A percentile compares a stretch with the other conserved stretches of the same genome.
These are phyloP conservation scores for Noctua janthina DNA, from an alignment of 2,888 invertebrate genomes.

Conservation along the genomic window DNA sequence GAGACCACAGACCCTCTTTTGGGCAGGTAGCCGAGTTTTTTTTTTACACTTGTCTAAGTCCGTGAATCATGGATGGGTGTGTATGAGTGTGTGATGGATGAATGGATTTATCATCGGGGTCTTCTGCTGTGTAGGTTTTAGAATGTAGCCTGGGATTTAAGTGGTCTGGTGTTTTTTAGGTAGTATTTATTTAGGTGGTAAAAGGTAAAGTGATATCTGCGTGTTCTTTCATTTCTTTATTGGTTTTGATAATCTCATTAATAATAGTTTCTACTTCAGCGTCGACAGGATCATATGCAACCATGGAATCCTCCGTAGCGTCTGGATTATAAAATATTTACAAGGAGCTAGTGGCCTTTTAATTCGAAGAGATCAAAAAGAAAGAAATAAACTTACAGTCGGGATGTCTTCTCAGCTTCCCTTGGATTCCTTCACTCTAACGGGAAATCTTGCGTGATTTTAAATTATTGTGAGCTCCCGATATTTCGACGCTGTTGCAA, in stretches of 20 bases:
- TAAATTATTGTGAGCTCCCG: too few relatives aligned
- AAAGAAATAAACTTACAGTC: too few relatives aligned
- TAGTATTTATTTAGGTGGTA: constrained; percentile 10
- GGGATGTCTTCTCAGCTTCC: too few relatives aligned
- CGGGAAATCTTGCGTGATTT: too few relatives aligned
- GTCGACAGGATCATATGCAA: background rate
- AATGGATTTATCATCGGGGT: constrained; percentile 18
- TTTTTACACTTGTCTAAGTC: constrained; percentile 30
- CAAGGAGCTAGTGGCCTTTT: background rate
- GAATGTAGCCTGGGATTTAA: background rate
- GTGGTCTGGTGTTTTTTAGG: background rate
- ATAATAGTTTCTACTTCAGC: background rate
- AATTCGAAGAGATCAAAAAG: background rate
- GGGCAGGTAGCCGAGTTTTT: constrained; percentile 60
- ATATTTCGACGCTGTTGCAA: too few relatives aligned
- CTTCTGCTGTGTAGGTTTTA: constrained; percentile 30
- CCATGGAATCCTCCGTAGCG: background rate
- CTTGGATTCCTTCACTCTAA: too few relatives aligned
- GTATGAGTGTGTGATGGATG: constrained; percentile 41
- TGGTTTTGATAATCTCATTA: background rate
- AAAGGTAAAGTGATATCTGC: background rate
- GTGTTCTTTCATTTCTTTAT: background rate
- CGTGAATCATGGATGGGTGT: constrained; percentile 45
- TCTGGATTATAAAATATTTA: background rate
- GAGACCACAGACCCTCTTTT: constrained; percentile 63